These are phyloP conservation scores for Styela plicata DNA, from an alignment of 23 tunicate species.

Conservation along the genomic window DNA sequence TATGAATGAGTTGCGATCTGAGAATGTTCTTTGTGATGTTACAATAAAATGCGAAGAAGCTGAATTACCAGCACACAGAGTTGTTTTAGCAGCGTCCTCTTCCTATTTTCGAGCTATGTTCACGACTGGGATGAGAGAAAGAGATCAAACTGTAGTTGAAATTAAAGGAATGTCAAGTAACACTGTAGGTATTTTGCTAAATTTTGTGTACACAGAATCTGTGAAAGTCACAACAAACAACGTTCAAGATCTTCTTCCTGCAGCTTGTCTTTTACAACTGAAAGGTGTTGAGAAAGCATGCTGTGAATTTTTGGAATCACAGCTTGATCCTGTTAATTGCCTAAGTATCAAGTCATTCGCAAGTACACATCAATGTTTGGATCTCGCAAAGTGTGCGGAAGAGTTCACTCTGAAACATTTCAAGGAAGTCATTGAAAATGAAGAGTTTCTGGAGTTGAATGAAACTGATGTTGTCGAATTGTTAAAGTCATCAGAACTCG, in stretches of 20 bases:
- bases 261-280: conserved; percentile 31
- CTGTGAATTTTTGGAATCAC: conserved; percentile 18
- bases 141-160: conserved; percentile 10
- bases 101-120: conserved; percentile 30
- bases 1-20: conserved; percentile 15
- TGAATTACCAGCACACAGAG: conserved; percentile 22
- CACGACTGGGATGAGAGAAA: conserved; percentile 23
- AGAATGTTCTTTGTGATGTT: conserved; percentile 11
- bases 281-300: conserved; percentile 22
- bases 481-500: conserved; percentile 12
- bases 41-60: conserved; percentile 3
- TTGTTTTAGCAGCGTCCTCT: conserved; percentile 25
- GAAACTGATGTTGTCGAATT: conserved; percentile 10
- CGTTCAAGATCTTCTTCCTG: conserved; percentile 27
- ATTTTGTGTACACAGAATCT: conserved; percentile 24
- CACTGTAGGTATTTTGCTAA: conserved; percentile 10
- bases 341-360: conserved; percentile 20
- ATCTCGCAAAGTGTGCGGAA: conserved; percentile 16
- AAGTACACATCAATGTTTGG: conserved; percentile 21
- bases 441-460: conserved; percentile 17
- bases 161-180: conserved; percentile 6
- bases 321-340: conserved; percentile 31
- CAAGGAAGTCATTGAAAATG: background rate
- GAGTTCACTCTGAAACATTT: conserved; percentile 26
- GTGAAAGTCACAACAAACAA: background rate